A percentile compares a stretch with the other conserved stretches of the same genome.
Evolutionary conservation across 2,113 vertebrate genomes (phyloP).

Genomic region (Chunga burmeisteri): DNA sequence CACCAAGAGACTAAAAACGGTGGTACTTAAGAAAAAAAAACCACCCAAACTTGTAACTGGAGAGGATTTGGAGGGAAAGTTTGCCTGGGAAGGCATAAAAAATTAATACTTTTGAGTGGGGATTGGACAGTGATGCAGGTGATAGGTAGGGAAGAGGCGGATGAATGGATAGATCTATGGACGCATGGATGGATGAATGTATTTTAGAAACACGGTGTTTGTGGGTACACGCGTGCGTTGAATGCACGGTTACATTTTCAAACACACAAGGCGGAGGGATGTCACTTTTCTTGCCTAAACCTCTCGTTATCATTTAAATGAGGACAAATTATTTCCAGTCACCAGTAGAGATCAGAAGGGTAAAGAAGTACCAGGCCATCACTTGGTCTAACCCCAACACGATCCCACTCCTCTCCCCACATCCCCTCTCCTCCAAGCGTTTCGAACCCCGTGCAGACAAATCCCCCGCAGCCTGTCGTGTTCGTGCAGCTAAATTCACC

Average conservation of each 20-base stretch:
- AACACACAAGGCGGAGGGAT: rapidly evolving
- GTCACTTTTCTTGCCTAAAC: background rate
- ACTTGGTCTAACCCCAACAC: rapidly evolving
- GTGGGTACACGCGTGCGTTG: background rate
- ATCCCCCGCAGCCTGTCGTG: background rate
- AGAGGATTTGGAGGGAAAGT: background rate
- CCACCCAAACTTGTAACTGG: background rate
- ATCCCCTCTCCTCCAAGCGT: background rate
- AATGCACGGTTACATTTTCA: rapidly evolving
- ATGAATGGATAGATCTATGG: background rate
- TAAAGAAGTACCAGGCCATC: background rate
- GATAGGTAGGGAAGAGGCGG: background rate
- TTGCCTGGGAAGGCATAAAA: background rate
- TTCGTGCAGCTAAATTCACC: background rate
- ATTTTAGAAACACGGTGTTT: background rate
- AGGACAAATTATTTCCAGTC: background rate
- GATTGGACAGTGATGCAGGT: background rate
- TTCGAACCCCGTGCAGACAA: background rate
- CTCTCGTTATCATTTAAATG: background rate
- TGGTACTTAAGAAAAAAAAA: background rate
- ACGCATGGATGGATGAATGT: background rate
- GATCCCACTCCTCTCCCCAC: background rate
- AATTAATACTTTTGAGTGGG: rapidly evolving
- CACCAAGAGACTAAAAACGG: background rate
- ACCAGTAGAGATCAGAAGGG: background rate